phyloP scores from a whole-genome alignment of 1,140 invertebrate species.

The Panagrolaimus sp. region DNA sequence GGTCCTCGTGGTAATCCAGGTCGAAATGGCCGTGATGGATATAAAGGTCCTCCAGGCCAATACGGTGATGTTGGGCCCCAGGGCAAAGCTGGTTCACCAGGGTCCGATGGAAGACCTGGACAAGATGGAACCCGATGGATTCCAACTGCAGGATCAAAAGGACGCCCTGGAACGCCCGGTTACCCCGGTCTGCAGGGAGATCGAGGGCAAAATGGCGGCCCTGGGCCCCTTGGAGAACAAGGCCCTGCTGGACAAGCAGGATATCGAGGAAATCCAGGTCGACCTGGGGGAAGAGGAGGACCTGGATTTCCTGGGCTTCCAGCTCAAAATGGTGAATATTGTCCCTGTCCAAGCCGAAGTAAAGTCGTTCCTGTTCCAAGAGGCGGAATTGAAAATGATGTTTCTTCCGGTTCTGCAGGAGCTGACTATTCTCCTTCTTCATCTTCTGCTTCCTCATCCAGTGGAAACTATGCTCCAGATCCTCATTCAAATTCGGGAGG shows the following conservation, averaged over 20 bases:
- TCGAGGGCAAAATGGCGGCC: constrained; percentile 1
- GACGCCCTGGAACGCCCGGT: constrained; percentile 17
- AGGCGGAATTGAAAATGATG: too few relatives aligned
- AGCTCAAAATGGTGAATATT: background rate
- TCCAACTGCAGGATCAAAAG: constrained; percentile 14
- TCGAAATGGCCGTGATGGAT: constrained; percentile 6
- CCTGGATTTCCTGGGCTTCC: constrained; percentile 13
- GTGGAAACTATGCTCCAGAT: too few relatives aligned
- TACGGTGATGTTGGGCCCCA: constrained; percentile 11
- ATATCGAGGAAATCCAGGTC: constrained; percentile 10
- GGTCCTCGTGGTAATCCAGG: constrained; percentile 12
- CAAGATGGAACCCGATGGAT: constrained; percentile 18
- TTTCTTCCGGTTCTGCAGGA: too few relatives aligned
- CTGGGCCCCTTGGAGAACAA: constrained; percentile 18
- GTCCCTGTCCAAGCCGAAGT: background rate
- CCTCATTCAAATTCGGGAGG: too few relatives aligned
- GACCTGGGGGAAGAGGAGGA: constrained; percentile 13
- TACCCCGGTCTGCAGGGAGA: background rate
- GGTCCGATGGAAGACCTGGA: constrained; percentile 14
- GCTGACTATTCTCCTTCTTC: too few relatives aligned
- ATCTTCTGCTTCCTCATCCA: too few relatives aligned
- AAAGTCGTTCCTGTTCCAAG: too few relatives aligned
- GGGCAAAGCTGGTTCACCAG: constrained; percentile 9
- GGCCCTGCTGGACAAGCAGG: constrained; percentile 9
- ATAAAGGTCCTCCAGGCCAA: constrained; percentile 5